Conservation (phyloP, 2,888 invertebrate species). For the Pasiphila rectangulata region DNA sequence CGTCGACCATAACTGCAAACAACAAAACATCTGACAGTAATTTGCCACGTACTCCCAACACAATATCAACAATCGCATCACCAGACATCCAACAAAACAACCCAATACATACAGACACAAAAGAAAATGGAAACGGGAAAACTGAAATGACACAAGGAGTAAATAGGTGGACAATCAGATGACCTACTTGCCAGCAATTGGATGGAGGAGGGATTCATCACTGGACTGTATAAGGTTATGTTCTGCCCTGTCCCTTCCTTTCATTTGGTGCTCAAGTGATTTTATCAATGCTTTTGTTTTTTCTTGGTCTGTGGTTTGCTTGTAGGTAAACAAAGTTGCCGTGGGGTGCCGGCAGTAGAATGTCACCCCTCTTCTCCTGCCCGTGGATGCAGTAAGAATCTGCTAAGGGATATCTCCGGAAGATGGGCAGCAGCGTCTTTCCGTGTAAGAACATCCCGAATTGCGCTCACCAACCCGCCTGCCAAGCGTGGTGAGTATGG, state of each 20-base stretch:
- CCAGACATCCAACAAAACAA: conserved; percentile 54
- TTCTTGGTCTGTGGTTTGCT: not conserved
- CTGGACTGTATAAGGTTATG: conserved; percentile 38
- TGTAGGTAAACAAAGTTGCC: too few relatives aligned
- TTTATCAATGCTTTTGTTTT: conserved; percentile 5
- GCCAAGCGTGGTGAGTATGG: too few relatives aligned
- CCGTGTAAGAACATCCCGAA: too few relatives aligned
- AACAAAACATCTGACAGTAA: conserved; percentile 1
- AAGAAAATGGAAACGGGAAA: conserved; percentile 71
- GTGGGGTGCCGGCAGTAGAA: too few relatives aligned
- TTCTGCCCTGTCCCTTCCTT: conserved; percentile 11
- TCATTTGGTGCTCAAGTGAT: conserved; percentile 16
- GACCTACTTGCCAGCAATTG: conserved; percentile 75
- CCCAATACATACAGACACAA: conserved; percentile 67
- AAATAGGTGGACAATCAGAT: conserved; percentile 70
- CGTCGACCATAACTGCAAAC: not conserved
- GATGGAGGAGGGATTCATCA: conserved; percentile 67
- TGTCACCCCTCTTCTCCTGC: too few relatives aligned
- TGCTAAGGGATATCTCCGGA: too few relatives aligned
- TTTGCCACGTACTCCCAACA: not conserved
- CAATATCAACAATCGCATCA: conserved; percentile 18
- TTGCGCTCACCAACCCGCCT: too few relatives aligned
- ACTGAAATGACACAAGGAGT: conserved; percentile 59
- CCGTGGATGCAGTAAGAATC: too few relatives aligned
- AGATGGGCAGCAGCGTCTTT: too few relatives aligned